Evolutionary conservation across 2,797 vertebrate genomes (phyloP), one percentile per base, ranked within the genome.

Genomic region (Anabas testudineus): DNA sequence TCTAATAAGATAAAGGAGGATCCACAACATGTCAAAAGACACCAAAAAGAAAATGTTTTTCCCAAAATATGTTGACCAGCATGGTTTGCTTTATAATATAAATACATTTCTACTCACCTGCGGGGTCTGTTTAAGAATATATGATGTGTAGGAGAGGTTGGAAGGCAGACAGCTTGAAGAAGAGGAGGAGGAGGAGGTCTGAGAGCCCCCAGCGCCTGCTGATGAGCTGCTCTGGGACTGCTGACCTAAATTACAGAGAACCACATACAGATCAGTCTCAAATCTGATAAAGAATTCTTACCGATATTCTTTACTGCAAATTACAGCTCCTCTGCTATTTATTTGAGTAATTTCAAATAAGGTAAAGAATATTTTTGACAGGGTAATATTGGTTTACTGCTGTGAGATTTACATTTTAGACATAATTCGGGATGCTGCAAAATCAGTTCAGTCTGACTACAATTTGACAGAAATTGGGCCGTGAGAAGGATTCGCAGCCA

Each of bases 91-190:
- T 12, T 5, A 39, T 4, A 32, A 21, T 3, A 3, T 68, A 43
- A 56, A 43, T 32, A 47, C 15, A 36, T 45, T 42, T 71, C 28
- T 58, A 83, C 57, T 78, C 76, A 99, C 98, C 97, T 99, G 98
- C 54, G 98, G 97, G 3, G 98, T 99, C 84, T 99, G 98, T 90
- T 99, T 99, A 60, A 99, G 95, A 90, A 99, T 98, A 71, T 99
- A 99, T 28, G 98, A 99, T 0, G 97, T 99, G 83, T 98, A 99
- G 21, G 97, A 97, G 80, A 99, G 95, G 90, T 98, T 97, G 77
- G 97, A 96, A 57, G 96, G 95, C 68, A 97, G 87, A 75, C 95
- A 95, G 89, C 93, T 92, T 18, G 95, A 93, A 42, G 88, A 91
- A 43, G 93, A 90, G 52, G 96, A 91, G 65, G 92, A 94, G 34